These are phyloP conservation scores for Luperina nickerlii DNA, from an alignment of 2,888 invertebrate genomes.

Conservation along the genomic window DNA sequence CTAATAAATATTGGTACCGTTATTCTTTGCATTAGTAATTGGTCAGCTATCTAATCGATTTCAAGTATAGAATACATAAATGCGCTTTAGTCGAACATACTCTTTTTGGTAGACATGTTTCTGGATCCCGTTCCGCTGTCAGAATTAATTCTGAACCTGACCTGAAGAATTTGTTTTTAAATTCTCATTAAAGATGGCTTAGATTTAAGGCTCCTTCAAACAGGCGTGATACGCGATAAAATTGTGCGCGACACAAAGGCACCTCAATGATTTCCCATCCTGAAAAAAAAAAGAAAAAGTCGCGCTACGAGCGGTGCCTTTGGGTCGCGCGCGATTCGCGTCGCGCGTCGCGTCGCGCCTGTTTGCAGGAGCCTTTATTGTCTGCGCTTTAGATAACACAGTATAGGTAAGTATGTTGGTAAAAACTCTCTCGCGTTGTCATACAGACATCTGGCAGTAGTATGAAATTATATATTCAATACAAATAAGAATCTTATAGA, in stretches of 20 bases:
- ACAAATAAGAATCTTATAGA: neutral
- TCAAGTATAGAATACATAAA: conserved; percentile 67
- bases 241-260: too few relatives aligned
- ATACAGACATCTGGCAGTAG: neutral
- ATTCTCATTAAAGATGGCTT: neutral
- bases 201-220: too few relatives aligned
- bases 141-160: conserved; percentile 1
- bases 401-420: neutral
- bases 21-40: conserved; percentile 52
- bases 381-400: neutral
- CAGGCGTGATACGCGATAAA: too few relatives aligned
- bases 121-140: conserved; percentile 17
- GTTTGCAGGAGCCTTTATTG: neutral
- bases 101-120: conserved; percentile 9
- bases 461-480: neutral
- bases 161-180: neutral
- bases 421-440: neutral
- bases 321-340: too few relatives aligned
- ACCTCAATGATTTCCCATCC: too few relatives aligned
- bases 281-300: too few relatives aligned
- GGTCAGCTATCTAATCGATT: conserved; percentile 31
- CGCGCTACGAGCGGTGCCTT: too few relatives aligned
- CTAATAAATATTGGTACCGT: conserved; percentile 58
- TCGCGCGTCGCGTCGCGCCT: too few relatives aligned
- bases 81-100: conserved; percentile 29